phyloP scores from a whole-genome alignment of 2,888 invertebrate genomes.

The Vesta saturnalis region DNA sequence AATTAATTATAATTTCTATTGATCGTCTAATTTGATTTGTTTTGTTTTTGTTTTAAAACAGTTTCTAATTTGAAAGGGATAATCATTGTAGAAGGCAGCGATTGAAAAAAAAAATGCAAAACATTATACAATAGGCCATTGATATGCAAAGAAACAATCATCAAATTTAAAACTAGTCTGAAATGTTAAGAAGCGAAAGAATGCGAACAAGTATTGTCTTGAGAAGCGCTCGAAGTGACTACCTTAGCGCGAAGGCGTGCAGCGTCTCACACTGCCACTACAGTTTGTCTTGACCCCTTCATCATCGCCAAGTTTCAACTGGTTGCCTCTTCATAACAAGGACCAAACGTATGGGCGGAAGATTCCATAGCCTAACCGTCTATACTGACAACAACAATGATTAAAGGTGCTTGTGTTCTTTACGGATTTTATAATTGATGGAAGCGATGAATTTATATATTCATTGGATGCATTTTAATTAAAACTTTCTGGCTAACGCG shows the following conservation, averaged over 20 bases:
- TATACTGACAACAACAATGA: conserved; percentile 26
- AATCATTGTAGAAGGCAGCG: no score
- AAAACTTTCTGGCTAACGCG: neutral
- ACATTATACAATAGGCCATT: no score
- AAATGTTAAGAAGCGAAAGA: conserved; percentile 8
- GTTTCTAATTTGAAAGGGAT: no score
- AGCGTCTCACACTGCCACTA: conserved; percentile 54
- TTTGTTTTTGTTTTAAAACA: no score
- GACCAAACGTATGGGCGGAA: conserved; percentile 58
- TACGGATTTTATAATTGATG: conserved; percentile 16
- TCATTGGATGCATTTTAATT: conserved; percentile 1
- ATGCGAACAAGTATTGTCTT: conserved; percentile 17
- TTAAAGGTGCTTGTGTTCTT: conserved; percentile 26
- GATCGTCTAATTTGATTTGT: no score
- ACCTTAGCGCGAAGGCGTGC: conserved; percentile 56
- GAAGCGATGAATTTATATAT: conserved; percentile 2
- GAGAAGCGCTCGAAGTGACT: conserved; percentile 43
- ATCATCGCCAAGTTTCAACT: conserved; percentile 26
- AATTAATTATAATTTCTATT: no score
- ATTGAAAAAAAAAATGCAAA: no score
- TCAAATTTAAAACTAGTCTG: no score
- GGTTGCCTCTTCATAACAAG: conserved; percentile 51
- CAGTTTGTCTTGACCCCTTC: conserved; percentile 46
- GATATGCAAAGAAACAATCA: no score
- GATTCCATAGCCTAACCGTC: conserved; percentile 46